Conservation (phyloP, 2,113 vertebrate species). For the Sorex araneus region DNA sequence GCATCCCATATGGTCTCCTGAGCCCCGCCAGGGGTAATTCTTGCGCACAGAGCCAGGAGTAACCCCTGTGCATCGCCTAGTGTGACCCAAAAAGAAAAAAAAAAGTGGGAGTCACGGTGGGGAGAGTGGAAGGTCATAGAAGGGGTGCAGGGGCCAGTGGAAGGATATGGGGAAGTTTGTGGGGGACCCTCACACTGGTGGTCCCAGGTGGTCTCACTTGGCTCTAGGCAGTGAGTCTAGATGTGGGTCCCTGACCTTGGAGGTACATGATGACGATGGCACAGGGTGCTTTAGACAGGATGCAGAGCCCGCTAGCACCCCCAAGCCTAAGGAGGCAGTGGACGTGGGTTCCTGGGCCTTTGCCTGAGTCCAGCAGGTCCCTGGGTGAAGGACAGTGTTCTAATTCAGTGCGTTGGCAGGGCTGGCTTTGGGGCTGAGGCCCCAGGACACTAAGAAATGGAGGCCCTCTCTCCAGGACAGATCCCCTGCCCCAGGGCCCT, state of each 20-base stretch:
- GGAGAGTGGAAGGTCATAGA: background rate
- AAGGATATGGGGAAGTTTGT: background rate
- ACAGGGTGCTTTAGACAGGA: background rate
- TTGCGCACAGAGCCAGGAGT: no score
- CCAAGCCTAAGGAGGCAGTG: background rate
- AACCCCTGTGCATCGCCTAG: no score
- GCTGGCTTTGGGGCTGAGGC: background rate
- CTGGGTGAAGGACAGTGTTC: background rate
- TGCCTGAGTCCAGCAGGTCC: background rate
- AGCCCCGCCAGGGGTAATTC: no score
- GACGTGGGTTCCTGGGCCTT: no score
- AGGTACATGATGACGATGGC: background rate
- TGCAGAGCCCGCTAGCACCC: background rate
- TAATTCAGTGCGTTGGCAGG: fast-evolving
- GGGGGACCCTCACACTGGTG: background rate
- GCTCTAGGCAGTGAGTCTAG: background rate
- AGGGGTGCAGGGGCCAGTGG: background rate
- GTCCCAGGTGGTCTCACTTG: background rate
- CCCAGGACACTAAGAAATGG: background rate
- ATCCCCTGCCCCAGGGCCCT: background rate
- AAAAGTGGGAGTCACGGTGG: background rate
- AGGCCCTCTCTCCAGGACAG: background rate
- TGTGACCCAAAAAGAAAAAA: no score
- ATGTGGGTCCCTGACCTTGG: background rate
- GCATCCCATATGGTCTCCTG: no score